Base-by-base conservation (phyloP, 1,140 invertebrate genomes). In the Dolichoris vasculosae region DNA sequence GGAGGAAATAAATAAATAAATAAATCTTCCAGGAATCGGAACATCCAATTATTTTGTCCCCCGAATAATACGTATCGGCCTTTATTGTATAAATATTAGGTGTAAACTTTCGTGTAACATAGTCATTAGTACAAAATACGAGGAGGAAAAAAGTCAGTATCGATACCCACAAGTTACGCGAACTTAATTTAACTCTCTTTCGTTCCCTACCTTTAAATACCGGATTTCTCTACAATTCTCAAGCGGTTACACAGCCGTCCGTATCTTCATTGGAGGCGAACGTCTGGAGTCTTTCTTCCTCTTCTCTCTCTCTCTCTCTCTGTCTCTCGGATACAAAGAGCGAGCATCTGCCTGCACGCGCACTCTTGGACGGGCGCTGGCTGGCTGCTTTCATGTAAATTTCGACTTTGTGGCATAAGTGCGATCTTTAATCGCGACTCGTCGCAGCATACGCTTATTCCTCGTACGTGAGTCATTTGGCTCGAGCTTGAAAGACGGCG, bases 341-440 rank as follows among this genome's bases (percentile, higher is more conserved):
- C 23, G 20, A 11, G 43, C 51, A 40, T 51, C 4, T 20, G 30
- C 32, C 9, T 48, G 43, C 17, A 46, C 32, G 46, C 3, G 46
- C 51, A 46, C 9, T 8, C 9, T 7, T 73, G 30, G 32, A 26
- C 43, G 7, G 0, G 26, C 43, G 30, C 26, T 23, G 3, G 13
- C 43, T 11, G 20, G 2, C 51, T 8, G 46, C 30, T 32, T 55
- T 40, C 32, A 40, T 40, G 77, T 43, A 63, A 79, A 79, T 79
- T 63, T 63, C 55, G 77, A 55, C 77, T 79, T 63, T 63, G 55
- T 32, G 48, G n/a, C 75, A 23, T 15, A 77, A 77, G 75, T 79
- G 77, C 35, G 77, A 79, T 79, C 35, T 63, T 63, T 63, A 79
- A 63, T 78, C 76, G 51, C 2, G 48, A 51, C 8, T 51, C 15